Evolutionary conservation across 2,113 vertebrate species (phyloP).

Genomic region (Platysteira castanea): DNA sequence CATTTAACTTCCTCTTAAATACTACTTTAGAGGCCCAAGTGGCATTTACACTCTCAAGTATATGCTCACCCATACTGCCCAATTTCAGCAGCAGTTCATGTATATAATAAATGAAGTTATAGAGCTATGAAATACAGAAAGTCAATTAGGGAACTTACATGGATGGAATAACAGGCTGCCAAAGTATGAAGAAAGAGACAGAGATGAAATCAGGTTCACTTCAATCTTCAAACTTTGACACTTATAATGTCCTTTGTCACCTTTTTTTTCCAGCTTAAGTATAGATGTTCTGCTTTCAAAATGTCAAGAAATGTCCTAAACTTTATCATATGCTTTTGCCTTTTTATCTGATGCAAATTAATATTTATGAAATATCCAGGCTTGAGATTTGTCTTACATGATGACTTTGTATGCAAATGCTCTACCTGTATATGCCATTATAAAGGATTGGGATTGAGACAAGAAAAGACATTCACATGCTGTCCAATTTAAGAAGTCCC

Average conservation of each 20-base stretch:
- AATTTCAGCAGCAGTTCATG: neutral
- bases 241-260: neutral
- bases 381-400: neutral
- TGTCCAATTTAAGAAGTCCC: neutral
- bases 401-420: neutral
- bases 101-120: neutral
- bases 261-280: neutral
- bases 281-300: neutral
- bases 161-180: neutral
- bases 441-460: neutral
- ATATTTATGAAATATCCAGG: neutral
- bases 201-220: neutral
- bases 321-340: neutral
- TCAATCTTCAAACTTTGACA: neutral
- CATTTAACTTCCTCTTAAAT: neutral
- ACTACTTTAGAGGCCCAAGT: neutral
- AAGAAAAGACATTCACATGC: neutral
- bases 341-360: neutral
- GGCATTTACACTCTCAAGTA: neutral
- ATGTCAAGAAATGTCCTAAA: neutral
- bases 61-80: neutral
- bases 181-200: neutral
- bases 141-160: neutral
- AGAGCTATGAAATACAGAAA: neutral
- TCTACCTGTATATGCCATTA: neutral